Conservation (phyloP, 2,888 invertebrate genomes). For the Scrobipalpa atriplicella region DNA sequence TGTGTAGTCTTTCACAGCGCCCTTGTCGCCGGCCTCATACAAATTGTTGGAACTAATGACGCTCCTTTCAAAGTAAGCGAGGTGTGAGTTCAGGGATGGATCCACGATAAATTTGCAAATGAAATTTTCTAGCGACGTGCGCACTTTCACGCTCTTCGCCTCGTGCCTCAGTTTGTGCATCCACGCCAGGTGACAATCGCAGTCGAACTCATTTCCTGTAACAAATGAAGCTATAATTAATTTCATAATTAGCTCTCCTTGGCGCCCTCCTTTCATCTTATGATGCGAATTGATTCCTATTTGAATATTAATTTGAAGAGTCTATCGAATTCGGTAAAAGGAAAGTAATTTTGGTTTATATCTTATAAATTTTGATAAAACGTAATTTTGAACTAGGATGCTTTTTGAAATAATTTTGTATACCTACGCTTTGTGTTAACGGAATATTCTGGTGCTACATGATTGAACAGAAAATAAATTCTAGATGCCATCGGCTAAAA, state of each 20-base stretch:
- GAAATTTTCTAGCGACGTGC: conserved; percentile 87
- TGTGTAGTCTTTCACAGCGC: conserved; percentile 63
- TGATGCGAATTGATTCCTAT: conserved; percentile 36
- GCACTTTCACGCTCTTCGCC: conserved; percentile 87
- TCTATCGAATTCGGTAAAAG: no score
- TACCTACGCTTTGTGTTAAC: no score
- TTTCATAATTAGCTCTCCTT: conserved; percentile 54
- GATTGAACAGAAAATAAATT: no score
- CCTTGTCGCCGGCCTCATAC: conserved; percentile 64
- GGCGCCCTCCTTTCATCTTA: conserved; percentile 31
- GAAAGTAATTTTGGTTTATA: no score
- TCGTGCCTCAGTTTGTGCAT: conserved; percentile 90
- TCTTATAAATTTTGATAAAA: no score
- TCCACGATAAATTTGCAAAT: conserved; percentile 85
- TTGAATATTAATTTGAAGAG: no score
- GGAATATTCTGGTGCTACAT: no score
- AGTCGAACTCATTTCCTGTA: conserved; percentile 92
- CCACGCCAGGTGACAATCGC: conserved; percentile 93
- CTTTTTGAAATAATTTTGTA: no score
- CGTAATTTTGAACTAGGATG: no score
- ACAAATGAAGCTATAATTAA: conserved; percentile 64
- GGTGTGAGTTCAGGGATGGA: conserved; percentile 66
- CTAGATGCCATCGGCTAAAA: no score
- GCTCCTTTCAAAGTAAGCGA: conserved; percentile 70
- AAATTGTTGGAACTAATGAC: conserved; percentile 67